phyloP scores from a whole-genome alignment of 2,113 vertebrate species.

The Lagopus leucura region DNA sequence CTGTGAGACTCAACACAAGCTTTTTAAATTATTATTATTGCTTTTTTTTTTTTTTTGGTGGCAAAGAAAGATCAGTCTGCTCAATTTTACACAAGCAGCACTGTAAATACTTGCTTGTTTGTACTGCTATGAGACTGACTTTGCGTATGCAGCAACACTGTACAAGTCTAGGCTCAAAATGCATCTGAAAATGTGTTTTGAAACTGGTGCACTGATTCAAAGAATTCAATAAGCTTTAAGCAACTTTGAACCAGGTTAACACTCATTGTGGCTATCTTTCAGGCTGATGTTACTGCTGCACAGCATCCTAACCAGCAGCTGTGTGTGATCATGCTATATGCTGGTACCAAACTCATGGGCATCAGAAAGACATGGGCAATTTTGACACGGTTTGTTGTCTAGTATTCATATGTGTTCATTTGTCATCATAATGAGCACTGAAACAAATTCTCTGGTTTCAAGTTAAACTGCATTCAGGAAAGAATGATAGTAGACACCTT shows the following conservation, averaged over 20 bases:
- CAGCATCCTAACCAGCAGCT: not conserved
- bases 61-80: conserved; percentile 37
- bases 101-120: conserved; percentile 81
- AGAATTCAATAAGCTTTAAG: conserved; percentile 76
- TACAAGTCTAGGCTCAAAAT: conserved; percentile 17
- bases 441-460: conserved; percentile 31
- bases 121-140: conserved; percentile 53
- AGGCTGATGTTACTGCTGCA: conserved; percentile 40
- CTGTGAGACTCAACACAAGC: conserved; percentile 50
- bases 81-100: conserved; percentile 55
- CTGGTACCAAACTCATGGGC: not conserved
- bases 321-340: not conserved
- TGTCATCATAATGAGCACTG: conserved; percentile 19
- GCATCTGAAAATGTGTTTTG: conserved; percentile 29
- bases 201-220: conserved; percentile 68
- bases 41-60: not conserved
- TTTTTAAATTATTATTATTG: not conserved
- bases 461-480: conserved; percentile 17
- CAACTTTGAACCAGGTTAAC: conserved; percentile 72
- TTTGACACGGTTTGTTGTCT: conserved; percentile 36
- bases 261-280: conserved; percentile 35
- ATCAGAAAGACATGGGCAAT: conserved; percentile 20
- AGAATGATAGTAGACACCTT: conserved; percentile 29
- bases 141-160: conserved; percentile 13
- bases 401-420: conserved; percentile 39